Base-by-base conservation (phyloP, 2,797 vertebrate species). In the Hapalemur alaotrensis region DNA sequence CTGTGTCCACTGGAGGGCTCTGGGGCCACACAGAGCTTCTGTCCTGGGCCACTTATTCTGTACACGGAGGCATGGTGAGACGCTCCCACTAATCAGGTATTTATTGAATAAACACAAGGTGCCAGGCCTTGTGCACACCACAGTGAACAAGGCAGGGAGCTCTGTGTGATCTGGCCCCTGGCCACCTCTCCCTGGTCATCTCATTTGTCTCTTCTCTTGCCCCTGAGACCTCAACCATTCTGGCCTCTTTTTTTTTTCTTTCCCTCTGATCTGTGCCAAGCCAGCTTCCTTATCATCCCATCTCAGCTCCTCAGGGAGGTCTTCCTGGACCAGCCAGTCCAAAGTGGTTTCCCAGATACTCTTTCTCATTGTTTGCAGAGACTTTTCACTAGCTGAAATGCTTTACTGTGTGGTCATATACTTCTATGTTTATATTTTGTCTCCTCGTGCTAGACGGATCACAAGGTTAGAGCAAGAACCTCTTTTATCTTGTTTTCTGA, bases 1-100 rank as follows among this genome's bases (percentile, higher is more conserved):
- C 0, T 80, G 70, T 93, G 91, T 93, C 96, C 97, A 97, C 95
- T 94, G 97, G 97, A 93, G 96, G 95, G 95, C 96, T 95, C 93
- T 22, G 69, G 48, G 96, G 20, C 46, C 91, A 83, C 86, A 43
- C 0, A 0, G 57, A 94, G n/a, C 70, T 61, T 86, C 84, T 43
- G 22, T 80, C 73, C 79, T 73, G 67, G 88, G 63, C 6, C 78
- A 82, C 35, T 41, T 48, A n/a, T 0, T 43, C 10, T 52, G 1
- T 59, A 7, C 1, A 32, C 25, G 50, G 67, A 65, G 79, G 23
- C 32, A 7, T 2, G 43, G 50, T 2, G n/a, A 92, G 63, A 43
- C 20, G 3, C 32, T 88, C 35, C 30, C 17, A 9, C 7, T 93
- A 23, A 46, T 25, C 57, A 80, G 65, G 54, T 61, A 78, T 76